Evolutionary conservation across 2,888 invertebrate genomes (phyloP), one percentile per base, ranked within the genome.

Genomic region (Andrena haemorrhoa): DNA sequence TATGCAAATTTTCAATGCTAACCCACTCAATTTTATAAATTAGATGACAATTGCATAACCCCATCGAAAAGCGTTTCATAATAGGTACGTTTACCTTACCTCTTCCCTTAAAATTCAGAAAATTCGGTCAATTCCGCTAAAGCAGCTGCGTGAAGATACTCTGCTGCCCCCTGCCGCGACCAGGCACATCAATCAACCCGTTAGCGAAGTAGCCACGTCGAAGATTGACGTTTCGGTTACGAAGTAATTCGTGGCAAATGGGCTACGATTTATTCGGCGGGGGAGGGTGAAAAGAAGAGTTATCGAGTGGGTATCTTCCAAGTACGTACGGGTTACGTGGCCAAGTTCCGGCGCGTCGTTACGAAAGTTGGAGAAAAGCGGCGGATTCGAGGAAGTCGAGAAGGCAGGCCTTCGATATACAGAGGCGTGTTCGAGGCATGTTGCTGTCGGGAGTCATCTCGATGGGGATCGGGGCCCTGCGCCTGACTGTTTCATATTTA

Each of bases 401-500:
- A 73, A 58, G 63, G 68, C 68, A 35, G 58, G 69, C 49, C 47
- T 26, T 31, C 75, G 61, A 61, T 81, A 73, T 71, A 82, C 73
- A 58, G 78, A 56, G 75, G 85, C 88, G 78, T 88, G 87, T 88
- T 84, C 83, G 70, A 82, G 88, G 88, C 89, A 83, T 89, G 89
- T 90, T 89, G 88, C 90, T 90, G 91, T 91, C 91, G 88, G 82
- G 88, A 90, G 89, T 89, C 90, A 89, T 91, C 89, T 87, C 88
- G 88, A 88, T 88, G 90, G 89, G 90, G 89, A 91, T 91, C 89
- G 88, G 83, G 82, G 85, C 86, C 87, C 88, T 92, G 92, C 90
- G 87, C 91, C 92, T 92, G 92, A 93, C 93, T 93, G 92, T 93
- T 93, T 92, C 92, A 93, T 93, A 93, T 93, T 93, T 93, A 93